Percentiles rank a stretch among this genome's conserved stretches.
phyloP scores from a whole-genome alignment of 2,888 invertebrate genomes.

The Mesorhabditis spiculigera region DNA sequence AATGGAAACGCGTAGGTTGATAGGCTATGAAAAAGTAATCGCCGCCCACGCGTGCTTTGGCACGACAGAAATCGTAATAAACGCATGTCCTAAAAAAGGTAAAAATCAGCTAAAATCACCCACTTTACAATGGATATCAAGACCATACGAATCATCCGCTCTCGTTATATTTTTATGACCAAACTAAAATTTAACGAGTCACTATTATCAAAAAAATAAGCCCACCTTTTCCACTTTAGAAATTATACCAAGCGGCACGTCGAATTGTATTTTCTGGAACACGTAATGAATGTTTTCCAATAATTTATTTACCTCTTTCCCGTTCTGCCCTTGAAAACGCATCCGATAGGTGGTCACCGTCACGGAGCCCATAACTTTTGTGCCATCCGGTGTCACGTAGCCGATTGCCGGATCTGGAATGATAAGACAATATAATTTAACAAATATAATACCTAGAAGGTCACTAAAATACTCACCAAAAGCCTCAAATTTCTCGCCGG shows the following conservation, averaged over 20 bases:
- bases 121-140: constrained; percentile 88
- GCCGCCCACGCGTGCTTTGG: constrained; percentile 90
- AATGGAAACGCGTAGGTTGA: constrained; percentile 89
- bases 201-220: too few species aligned
- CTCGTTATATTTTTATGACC: constrained; percentile 84
- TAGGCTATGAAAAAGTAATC: constrained; percentile 88
- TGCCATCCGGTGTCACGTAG: constrained; percentile 9
- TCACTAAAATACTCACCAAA: too few species aligned
- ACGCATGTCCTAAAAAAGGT: constrained; percentile 73
- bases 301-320: background rate
- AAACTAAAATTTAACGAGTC: constrained; percentile 58
- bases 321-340: constrained; percentile 73
- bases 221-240: constrained; percentile 67
- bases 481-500: too few species aligned
- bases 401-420: constrained; percentile 15
- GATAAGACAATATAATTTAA: too few species aligned
- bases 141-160: constrained; percentile 95
- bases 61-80: constrained; percentile 92
- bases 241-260: constrained; percentile 91
- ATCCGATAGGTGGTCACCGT: constrained; percentile 92
- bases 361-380: constrained; percentile 72
- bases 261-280: constrained; percentile 63
- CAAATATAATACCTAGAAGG: too few species aligned
- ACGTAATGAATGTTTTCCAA: too few species aligned
- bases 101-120: background rate